These are phyloP conservation scores for Gordius sp. DNA, from an alignment of 2,888 invertebrate species.

Conservation along the genomic window DNA sequence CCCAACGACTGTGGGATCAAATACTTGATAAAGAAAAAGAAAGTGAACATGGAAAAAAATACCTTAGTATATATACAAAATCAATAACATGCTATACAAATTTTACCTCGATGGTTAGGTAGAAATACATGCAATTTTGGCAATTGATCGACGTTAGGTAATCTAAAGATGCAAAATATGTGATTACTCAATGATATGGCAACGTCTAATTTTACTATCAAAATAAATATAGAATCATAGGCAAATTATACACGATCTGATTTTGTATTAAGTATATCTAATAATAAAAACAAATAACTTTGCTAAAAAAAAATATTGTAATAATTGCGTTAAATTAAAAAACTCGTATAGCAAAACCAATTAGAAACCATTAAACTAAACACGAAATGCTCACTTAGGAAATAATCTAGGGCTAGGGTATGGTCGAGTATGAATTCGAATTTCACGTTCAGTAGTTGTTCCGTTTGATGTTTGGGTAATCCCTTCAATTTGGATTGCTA, in stretches of 20 bases:
- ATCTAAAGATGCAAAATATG: too few species aligned
- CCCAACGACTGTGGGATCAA: too few species aligned
- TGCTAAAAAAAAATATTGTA: background rate
- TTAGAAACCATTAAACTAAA: too few species aligned
- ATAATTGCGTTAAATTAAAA: too few species aligned
- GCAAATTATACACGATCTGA: too few species aligned
- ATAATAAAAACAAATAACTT: background rate
- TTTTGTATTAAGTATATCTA: too few species aligned
- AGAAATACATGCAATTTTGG: conserved; percentile 47
- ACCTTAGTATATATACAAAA: background rate
- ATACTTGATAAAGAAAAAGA: too few species aligned
- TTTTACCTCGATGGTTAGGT: conserved; percentile 45
- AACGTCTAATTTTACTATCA: too few species aligned
- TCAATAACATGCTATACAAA: background rate
- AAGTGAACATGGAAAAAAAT: too few species aligned
- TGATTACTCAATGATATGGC: too few species aligned
- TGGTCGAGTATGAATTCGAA: background rate
- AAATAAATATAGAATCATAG: too few species aligned
- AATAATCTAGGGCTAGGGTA: background rate
- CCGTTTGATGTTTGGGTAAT: background rate
- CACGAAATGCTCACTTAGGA: background rate
- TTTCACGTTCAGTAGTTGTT: background rate
- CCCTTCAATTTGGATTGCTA: conserved; percentile 8
- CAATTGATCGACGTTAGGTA: conserved; percentile 44
- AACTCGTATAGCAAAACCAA: too few species aligned